Conservation (phyloP, 2,888 invertebrate species). For the Acleris emargana region DNA sequence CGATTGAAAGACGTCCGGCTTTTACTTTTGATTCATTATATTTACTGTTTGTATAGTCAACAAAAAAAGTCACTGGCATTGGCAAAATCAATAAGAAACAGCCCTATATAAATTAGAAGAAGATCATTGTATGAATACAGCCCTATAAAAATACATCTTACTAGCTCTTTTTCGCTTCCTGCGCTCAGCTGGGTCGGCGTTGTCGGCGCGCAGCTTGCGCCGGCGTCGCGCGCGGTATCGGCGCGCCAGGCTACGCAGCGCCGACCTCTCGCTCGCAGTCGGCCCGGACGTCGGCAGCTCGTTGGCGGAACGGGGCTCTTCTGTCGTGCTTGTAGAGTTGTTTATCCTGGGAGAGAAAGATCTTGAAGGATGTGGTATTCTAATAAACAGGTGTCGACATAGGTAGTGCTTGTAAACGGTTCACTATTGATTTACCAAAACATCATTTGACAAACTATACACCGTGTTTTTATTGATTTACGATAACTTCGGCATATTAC, state of each 20-base stretch:
- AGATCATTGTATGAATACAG: neutral
- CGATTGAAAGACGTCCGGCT: too few species aligned
- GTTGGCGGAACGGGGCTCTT: constrained; percentile 80
- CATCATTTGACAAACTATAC: too few species aligned
- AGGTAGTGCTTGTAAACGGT: too few species aligned
- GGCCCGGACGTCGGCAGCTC: constrained; percentile 87
- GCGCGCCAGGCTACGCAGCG: constrained; percentile 88
- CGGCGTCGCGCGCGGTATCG: constrained; percentile 83
- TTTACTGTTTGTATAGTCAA: too few species aligned
- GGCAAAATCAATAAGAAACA: too few species aligned
- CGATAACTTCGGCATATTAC: too few species aligned
- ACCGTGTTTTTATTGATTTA: too few species aligned
- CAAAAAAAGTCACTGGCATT: neutral
- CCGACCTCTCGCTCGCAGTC: constrained; percentile 82
- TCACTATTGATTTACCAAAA: too few species aligned
- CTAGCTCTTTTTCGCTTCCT: constrained; percentile 81
- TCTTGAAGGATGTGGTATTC: neutral
- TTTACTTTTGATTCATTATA: too few species aligned
- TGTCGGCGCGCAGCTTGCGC: constrained; percentile 73
- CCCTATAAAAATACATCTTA: constrained; percentile 46
- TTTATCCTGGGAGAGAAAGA: constrained; percentile 50
- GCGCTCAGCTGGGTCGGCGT: constrained; percentile 72
- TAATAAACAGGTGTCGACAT: too few species aligned
- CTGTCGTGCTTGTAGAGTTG: constrained; percentile 68
- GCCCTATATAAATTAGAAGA: neutral